phyloP scores from a whole-genome alignment of 2,888 invertebrate genomes.

The Amphimallon solstitiale region DNA sequence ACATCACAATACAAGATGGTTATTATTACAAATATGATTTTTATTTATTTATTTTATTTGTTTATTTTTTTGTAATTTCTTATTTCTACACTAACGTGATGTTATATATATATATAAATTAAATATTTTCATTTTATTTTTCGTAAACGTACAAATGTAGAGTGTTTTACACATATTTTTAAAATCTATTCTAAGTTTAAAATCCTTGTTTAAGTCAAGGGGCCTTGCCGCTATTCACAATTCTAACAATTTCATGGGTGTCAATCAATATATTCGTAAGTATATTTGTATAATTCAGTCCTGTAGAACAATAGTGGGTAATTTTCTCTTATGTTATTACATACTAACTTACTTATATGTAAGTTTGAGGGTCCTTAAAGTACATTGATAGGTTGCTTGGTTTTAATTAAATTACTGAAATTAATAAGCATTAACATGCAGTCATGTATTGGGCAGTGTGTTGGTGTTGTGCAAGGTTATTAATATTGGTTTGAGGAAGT shows the following conservation, averaged over 20 bases:
- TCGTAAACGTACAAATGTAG: constrained; percentile 51
- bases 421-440: no score
- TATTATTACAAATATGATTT: constrained; percentile 35
- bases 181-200: constrained; percentile 56
- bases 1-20: constrained; percentile 39
- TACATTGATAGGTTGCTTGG: constrained; percentile 15
- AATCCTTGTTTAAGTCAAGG: constrained; percentile 55
- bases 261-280: constrained; percentile 34
- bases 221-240: constrained; percentile 64
- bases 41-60: constrained; percentile 27
- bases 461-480: no score
- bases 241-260: constrained; percentile 57
- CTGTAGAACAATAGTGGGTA: constrained; percentile 2
- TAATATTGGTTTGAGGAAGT: no score
- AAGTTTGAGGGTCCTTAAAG: background rate
- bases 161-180: constrained; percentile 58
- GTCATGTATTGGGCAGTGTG: no score
- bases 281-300: constrained; percentile 19
- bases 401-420: background rate
- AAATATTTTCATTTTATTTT: constrained; percentile 50
- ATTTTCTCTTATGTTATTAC: constrained; percentile 8
- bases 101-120: constrained; percentile 49
- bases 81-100: constrained; percentile 34
- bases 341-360: constrained; percentile 5
- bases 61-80: constrained; percentile 13